These are phyloP conservation scores for Tinea pellionella DNA, from an alignment of 2,888 invertebrate genomes.

Conservation along the genomic window DNA sequence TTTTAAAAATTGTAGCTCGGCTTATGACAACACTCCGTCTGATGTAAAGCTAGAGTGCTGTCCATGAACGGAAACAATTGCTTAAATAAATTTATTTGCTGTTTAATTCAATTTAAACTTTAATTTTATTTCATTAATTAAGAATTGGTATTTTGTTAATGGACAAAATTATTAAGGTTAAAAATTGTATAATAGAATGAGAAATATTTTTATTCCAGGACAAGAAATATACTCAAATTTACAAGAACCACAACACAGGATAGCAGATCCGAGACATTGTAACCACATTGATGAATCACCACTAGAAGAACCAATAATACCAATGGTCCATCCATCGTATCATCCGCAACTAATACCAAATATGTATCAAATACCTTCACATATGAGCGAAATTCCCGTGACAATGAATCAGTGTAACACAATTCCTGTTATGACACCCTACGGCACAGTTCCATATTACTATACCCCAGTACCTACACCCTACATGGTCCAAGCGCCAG, in stretches of 20 bases:
- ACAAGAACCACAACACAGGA: constrained; percentile 32
- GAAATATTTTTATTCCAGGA: background rate
- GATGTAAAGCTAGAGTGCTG: no score
- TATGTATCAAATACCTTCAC: constrained; percentile 34
- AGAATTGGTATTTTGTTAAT: no score
- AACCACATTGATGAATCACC: constrained; percentile 28
- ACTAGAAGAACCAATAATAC: constrained; percentile 31
- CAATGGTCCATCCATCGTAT: constrained; percentile 27
- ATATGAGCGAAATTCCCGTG: constrained; percentile 31
- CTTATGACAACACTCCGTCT: no score
- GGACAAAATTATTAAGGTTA: no score
- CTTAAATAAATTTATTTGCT: no score
- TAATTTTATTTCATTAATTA: no score
- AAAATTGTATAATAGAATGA: no score
- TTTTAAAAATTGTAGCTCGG: no score
- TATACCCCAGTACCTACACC: constrained; percentile 58
- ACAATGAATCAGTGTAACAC: constrained; percentile 26
- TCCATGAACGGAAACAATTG: no score
- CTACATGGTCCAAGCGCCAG: constrained; percentile 56
- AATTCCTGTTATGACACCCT: constrained; percentile 46
- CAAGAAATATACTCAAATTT: constrained; percentile 28
- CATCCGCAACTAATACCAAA: constrained; percentile 28
- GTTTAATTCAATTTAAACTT: no score
- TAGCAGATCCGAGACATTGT: constrained; percentile 31
- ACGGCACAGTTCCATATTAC: constrained; percentile 42